These are phyloP conservation scores for Sternarchorhynchus goeldii DNA, from an alignment of 2,797 vertebrate species.

Conservation along the genomic window DNA sequence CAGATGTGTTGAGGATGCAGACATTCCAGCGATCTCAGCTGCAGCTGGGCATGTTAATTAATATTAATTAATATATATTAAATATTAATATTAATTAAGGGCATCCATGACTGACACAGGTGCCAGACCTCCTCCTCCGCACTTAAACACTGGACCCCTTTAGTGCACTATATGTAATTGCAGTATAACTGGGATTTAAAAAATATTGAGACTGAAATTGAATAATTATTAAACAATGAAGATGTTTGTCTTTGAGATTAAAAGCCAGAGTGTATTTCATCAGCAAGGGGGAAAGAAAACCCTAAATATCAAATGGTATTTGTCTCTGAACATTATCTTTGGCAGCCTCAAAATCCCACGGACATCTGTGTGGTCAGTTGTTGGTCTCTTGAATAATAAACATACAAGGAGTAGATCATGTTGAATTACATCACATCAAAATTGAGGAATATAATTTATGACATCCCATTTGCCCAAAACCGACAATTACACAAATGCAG, in stretches of 20 bases:
- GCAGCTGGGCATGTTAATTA: constrained; percentile 31
- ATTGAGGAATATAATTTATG: neutral
- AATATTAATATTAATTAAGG: constrained; percentile 47
- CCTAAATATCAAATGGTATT: neutral
- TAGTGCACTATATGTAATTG: constrained; percentile 10
- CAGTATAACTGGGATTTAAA: neutral
- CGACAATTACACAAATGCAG: neutral
- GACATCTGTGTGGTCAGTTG: neutral
- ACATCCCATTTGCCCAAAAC: neutral
- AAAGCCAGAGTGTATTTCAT: neutral
- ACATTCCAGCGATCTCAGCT: constrained; percentile 41
- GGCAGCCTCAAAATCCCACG: neutral
- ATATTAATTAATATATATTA: constrained; percentile 49
- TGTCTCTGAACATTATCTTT: neutral
- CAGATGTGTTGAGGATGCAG: constrained; percentile 57
- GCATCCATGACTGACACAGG: constrained; percentile 12
- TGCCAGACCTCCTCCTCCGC: neutral
- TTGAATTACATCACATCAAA: neutral
- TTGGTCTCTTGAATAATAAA: neutral
- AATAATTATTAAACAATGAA: constrained; percentile 22
- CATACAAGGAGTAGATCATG: neutral
- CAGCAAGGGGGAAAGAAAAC: neutral
- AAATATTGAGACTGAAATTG: constrained; percentile 8
- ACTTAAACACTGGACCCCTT: constrained; percentile 40
- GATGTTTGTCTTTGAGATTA: constrained; percentile 18